phyloP scores from a whole-genome alignment of 2,113 vertebrate species.

The Prietella phreatophila region DNA sequence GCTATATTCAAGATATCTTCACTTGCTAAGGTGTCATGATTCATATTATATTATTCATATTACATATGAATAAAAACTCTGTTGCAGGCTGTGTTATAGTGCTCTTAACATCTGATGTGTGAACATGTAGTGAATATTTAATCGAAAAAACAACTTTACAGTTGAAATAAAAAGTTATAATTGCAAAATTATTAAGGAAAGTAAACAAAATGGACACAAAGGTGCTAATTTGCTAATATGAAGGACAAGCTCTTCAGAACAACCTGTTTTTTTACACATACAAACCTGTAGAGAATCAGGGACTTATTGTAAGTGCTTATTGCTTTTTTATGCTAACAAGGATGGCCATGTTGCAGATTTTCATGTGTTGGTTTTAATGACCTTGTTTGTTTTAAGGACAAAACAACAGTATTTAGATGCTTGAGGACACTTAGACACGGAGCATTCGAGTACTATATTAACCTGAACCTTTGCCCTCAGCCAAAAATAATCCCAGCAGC shows the following conservation, averaged over 20 bases:
- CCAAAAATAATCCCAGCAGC: background rate
- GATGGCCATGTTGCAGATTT: background rate
- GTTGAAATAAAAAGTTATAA: no score
- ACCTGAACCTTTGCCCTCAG: background rate
- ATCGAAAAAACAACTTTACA: background rate
- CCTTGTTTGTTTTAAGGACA: conserved; percentile 14
- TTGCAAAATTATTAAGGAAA: background rate
- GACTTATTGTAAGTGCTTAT: background rate
- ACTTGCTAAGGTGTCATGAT: background rate
- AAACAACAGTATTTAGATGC: background rate
- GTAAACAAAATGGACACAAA: background rate
- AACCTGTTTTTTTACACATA: background rate
- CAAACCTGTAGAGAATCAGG: background rate
- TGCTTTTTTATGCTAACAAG: background rate
- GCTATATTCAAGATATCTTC: background rate
- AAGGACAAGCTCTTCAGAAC: background rate
- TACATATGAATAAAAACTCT: background rate
- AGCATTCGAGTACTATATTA: background rate
- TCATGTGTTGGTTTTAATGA: background rate
- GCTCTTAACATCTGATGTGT: background rate
- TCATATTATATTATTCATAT: no score
- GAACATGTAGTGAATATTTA: background rate
- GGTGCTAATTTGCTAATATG: background rate
- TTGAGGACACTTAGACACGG: background rate
- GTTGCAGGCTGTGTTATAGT: background rate